A percentile compares a stretch with the other conserved stretches of the same genome.
phyloP scores from a whole-genome alignment of 2,113 vertebrate species.

The Varanus komodoensis region DNA sequence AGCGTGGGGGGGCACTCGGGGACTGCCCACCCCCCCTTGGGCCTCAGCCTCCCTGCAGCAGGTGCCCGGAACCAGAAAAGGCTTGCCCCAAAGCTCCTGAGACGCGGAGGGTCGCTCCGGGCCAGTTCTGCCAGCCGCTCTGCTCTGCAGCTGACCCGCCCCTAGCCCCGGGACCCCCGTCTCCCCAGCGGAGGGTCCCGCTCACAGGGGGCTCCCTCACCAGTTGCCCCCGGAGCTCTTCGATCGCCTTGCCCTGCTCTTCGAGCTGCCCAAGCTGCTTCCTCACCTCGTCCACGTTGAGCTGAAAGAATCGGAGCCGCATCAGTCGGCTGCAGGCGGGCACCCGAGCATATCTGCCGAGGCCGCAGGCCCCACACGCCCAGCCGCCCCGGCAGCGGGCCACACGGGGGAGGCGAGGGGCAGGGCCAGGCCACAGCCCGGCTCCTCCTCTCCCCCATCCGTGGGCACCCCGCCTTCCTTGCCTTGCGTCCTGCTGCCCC shows the following conservation, averaged over 20 bases:
- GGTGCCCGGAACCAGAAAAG: background rate
- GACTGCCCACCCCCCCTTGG: too few relatives aligned
- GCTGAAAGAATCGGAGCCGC: background rate
- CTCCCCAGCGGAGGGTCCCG: too few relatives aligned
- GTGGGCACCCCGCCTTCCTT: too few relatives aligned
- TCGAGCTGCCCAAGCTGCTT: accelerated
- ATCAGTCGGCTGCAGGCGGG: background rate
- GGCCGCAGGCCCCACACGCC: background rate
- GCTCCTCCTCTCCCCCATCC: too few relatives aligned
- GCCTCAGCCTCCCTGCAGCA: too few relatives aligned
- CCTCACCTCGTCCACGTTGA: conserved; percentile 1
- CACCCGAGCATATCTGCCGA: background rate
- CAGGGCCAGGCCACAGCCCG: too few relatives aligned
- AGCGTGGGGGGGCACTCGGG: too few relatives aligned
- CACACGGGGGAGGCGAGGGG: too few relatives aligned
- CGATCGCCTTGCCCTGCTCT: background rate
- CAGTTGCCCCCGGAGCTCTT: conserved; percentile 29
- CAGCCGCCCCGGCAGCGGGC: too few relatives aligned
- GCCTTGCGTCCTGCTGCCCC: too few relatives aligned
- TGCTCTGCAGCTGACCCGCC: background rate
- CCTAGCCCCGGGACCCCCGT: background rate
- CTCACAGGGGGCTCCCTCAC: background rate
- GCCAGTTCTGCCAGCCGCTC: background rate
- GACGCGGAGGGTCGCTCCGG: too few relatives aligned
- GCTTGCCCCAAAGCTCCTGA: too few relatives aligned